phyloP scores from a whole-genome alignment of 2,113 vertebrate species.

The Bubalus kerabau region DNA sequence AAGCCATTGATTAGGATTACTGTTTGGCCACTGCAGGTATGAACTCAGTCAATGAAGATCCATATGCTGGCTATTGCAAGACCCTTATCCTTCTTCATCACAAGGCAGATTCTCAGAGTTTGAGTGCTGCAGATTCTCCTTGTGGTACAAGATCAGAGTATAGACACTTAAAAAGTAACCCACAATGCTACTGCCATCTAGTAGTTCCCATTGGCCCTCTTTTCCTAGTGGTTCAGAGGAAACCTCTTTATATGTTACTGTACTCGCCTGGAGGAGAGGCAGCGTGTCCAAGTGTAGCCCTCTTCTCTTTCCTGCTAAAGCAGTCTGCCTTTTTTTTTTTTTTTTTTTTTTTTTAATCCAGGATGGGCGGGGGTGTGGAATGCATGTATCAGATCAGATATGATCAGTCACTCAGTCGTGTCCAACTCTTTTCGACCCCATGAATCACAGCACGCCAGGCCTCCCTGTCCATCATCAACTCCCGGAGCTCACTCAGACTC shows the following conservation, averaged over 20 bases:
- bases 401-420: too few species aligned
- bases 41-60: neutral
- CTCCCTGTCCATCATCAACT: too few species aligned
- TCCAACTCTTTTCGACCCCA: too few species aligned
- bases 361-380: rapidly evolving
- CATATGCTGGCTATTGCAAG: neutral
- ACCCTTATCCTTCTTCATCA: neutral
- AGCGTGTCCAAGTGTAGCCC: neutral
- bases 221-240: neutral
- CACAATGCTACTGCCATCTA: neutral
- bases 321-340: neutral
- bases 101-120: neutral
- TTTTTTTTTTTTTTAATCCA: neutral
- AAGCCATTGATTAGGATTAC: neutral
- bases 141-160: neutral
- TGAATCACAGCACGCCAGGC: too few species aligned
- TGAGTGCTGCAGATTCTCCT: neutral
- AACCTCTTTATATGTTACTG: neutral
- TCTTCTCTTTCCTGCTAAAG: neutral
- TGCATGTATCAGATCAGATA: neutral
- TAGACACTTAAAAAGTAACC: neutral
- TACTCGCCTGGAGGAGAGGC: neutral
- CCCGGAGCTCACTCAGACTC: too few species aligned
- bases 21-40: neutral
- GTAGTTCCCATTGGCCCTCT: neutral